A percentile compares a stretch with the other conserved stretches of the same genome.
Conservation (phyloP, 2,797 vertebrate genomes). For the Ibycter americanus region DNA sequence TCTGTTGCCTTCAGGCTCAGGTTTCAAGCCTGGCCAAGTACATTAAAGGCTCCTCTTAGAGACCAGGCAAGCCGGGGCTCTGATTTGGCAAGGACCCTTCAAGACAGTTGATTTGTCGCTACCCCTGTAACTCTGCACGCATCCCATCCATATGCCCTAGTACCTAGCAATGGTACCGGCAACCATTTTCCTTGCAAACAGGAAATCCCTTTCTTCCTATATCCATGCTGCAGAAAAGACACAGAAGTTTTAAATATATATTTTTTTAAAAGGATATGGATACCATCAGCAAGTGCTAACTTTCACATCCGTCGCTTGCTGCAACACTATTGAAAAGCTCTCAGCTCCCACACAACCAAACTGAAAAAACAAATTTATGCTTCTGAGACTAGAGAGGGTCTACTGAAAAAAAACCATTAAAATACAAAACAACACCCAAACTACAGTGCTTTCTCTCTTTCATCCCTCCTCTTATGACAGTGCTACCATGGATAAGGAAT, state of each 20-base stretch:
- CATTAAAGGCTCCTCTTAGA: background rate
- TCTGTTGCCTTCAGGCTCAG: background rate
- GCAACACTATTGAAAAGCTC: background rate
- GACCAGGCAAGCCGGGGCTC: background rate
- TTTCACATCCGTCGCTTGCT: background rate
- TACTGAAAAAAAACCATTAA: background rate
- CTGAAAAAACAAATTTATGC: background rate
- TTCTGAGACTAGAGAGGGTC: background rate
- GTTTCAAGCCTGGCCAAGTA: background rate
- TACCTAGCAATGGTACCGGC: background rate
- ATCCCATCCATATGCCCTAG: rapidly evolving
- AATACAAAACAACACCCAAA: background rate
- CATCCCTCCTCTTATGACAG: background rate
- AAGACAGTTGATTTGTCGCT: background rate
- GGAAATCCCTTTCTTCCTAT: background rate
- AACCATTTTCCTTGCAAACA: background rate
- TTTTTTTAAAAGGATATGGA: background rate
- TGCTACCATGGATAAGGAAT: background rate
- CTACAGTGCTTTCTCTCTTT: background rate
- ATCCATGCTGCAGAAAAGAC: background rate
- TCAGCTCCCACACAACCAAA: background rate
- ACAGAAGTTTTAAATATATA: background rate
- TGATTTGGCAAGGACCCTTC: background rate
- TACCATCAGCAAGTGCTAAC: background rate
- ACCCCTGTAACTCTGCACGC: background rate